phyloP scores from a whole-genome alignment of 1,140 invertebrate genomes.

The Trachymyrmex cornetzi region DNA sequence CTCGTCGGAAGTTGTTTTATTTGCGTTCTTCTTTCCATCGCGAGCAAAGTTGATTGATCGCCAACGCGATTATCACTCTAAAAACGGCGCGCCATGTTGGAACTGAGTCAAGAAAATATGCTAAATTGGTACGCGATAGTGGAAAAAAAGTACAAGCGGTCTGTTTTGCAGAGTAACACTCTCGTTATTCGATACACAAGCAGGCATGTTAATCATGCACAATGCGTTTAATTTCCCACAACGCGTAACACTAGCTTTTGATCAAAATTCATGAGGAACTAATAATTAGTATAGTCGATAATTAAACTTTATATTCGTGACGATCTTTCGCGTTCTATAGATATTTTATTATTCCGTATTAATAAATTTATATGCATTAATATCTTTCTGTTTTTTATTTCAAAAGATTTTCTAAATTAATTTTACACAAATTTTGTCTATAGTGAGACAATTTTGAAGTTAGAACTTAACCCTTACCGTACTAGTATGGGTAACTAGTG shows the following conservation, averaged over 20 bases:
- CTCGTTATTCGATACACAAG: slow-evolving; percentile 49
- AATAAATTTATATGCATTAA: neutral
- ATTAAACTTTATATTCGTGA: slow-evolving; percentile 43
- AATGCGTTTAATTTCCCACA: slow-evolving; percentile 45
- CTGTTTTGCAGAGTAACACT: slow-evolving; percentile 37
- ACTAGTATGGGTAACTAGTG: no score
- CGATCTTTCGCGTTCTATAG: neutral
- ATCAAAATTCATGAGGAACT: slow-evolving; percentile 61
- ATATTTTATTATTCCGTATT: slow-evolving; percentile 25
- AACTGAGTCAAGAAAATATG: slow-evolving; percentile 63
- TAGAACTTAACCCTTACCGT: no score
- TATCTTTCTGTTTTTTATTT: neutral
- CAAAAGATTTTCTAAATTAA: neutral
- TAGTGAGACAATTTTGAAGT: no score
- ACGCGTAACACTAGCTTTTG: slow-evolving; percentile 24
- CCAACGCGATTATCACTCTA: slow-evolving; percentile 60
- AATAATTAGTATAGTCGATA: slow-evolving; percentile 51
- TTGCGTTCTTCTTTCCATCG: slow-evolving; percentile 52
- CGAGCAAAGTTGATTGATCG: slow-evolving; percentile 60
- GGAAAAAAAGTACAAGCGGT: slow-evolving; percentile 23
- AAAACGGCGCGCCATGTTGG: slow-evolving; percentile 57
- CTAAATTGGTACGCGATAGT: slow-evolving; percentile 51
- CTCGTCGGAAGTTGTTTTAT: slow-evolving; percentile 58
- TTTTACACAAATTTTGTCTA: no score
- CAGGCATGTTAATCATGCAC: slow-evolving; percentile 47